These are phyloP conservation scores for Isotomurus palustris DNA, from an alignment of 2,888 invertebrate species.

Conservation along the genomic window DNA sequence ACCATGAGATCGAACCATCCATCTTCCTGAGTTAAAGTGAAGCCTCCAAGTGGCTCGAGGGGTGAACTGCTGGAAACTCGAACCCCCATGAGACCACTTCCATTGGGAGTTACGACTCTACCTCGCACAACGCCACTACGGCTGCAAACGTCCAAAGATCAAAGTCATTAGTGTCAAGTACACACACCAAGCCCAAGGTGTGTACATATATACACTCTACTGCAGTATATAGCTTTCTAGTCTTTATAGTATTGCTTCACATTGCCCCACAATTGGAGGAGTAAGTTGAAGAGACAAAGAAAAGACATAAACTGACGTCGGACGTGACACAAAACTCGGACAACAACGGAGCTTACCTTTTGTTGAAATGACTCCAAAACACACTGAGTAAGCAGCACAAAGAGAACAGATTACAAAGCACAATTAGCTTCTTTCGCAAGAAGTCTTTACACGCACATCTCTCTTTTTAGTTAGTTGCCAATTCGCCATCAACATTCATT, in stretches of 20 bases:
- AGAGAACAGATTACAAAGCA: constrained; percentile 48
- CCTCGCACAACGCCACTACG: constrained; percentile 96
- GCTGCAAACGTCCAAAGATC: constrained; percentile 57
- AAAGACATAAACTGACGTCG: background rate
- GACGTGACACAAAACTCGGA: background rate
- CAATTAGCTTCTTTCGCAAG: too few relatives aligned
- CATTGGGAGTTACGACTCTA: constrained; percentile 82
- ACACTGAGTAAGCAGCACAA: constrained; percentile 79
- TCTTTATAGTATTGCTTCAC: too few relatives aligned
- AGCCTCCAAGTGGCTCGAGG: constrained; percentile 69
- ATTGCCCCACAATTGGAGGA: too few relatives aligned
- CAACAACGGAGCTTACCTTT: constrained; percentile 73
- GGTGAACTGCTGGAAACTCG: constrained; percentile 89
- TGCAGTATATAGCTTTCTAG: too few relatives aligned
- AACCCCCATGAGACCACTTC: constrained; percentile 91
- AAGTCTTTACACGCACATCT: constrained; percentile 15
- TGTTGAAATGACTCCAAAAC: constrained; percentile 98
- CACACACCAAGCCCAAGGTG: background rate
- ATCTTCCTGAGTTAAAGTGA: constrained; percentile 85
- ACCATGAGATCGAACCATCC: constrained; percentile 98
- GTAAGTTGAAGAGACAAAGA: too few relatives aligned
- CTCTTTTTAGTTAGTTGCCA: background rate
- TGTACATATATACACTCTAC: background rate
- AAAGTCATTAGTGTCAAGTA: constrained; percentile 9
- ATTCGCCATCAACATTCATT: too few relatives aligned